Conservation (phyloP, 2,113 vertebrate species). For the Neomonachus schauinslandi region DNA sequence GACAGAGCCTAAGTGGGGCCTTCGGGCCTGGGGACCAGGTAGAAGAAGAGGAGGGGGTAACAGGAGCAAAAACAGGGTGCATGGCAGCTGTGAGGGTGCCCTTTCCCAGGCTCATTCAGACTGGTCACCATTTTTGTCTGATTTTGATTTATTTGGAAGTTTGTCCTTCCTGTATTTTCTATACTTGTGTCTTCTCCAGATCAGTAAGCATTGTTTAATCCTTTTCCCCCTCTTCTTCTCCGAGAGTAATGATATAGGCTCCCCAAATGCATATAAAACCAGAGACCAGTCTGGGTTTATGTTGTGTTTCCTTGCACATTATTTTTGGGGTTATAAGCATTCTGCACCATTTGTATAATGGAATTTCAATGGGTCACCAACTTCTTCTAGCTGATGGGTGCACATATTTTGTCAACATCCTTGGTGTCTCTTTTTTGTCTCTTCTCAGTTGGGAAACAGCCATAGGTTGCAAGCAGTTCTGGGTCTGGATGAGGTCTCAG, state of each 20-base stretch:
- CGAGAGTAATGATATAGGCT: neutral
- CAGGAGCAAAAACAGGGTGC: neutral
- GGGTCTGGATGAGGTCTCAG: neutral
- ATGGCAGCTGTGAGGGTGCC: neutral
- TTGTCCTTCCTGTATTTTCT: neutral
- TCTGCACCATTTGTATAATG: neutral
- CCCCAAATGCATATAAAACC: neutral
- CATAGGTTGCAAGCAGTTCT: neutral
- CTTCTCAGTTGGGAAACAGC: neutral
- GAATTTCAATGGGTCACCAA: neutral
- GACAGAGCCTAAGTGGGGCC: neutral
- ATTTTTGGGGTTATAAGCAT: neutral
- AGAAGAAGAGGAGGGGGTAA: neutral
- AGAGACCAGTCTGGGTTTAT: neutral
- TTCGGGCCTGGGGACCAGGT: too few relatives aligned
- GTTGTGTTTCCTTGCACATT: neutral
- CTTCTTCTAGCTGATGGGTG: neutral
- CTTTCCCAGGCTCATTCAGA: neutral
- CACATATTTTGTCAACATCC: neutral
- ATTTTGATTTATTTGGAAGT: neutral
- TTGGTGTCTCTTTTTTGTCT: neutral
- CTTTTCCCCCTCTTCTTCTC: neutral
- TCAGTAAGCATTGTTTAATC: neutral
- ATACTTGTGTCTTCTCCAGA: neutral
- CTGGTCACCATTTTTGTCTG: neutral